These are phyloP conservation scores for Mastomys coucha DNA, from an alignment of 2,113 vertebrate species.

Conservation along the genomic window DNA sequence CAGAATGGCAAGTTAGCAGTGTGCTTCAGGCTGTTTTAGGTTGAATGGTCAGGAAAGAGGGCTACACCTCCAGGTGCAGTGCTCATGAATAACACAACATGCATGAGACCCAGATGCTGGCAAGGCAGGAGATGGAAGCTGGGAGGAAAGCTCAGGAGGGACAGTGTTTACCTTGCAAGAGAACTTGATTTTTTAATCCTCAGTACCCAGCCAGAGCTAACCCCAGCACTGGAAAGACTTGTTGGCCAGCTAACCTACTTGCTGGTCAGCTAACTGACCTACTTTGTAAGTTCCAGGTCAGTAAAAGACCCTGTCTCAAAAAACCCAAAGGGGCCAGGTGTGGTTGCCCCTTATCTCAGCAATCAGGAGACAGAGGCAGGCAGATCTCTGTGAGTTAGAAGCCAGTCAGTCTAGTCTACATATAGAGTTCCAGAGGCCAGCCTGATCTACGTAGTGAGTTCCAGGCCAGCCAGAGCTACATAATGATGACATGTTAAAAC, in stretches of 20 bases:
- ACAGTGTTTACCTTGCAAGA: background rate
- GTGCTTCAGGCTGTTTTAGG: background rate
- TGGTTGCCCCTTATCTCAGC: background rate
- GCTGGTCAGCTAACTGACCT: background rate
- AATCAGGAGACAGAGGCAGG: background rate
- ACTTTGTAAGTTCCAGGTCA: background rate
- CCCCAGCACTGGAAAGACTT: too few relatives aligned
- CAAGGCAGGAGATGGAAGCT: background rate
- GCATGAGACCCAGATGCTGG: background rate
- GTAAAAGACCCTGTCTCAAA: background rate
- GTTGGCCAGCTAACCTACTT: background rate
- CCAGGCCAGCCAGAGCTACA: background rate
- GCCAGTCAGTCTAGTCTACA: background rate
- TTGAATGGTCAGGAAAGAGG: background rate
- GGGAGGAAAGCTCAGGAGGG: background rate
- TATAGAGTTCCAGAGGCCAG: background rate
- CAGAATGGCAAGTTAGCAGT: background rate
- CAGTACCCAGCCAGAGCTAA: background rate
- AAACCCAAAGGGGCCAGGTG: background rate
- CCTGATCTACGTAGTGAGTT: background rate
- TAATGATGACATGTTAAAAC: background rate
- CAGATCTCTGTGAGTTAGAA: background rate
- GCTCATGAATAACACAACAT: background rate
- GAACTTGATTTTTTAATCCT: background rate
- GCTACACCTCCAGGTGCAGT: background rate